Evolutionary conservation across 2,797 vertebrate genomes (phyloP).

Genomic region (Cheirogaleus major): DNA sequence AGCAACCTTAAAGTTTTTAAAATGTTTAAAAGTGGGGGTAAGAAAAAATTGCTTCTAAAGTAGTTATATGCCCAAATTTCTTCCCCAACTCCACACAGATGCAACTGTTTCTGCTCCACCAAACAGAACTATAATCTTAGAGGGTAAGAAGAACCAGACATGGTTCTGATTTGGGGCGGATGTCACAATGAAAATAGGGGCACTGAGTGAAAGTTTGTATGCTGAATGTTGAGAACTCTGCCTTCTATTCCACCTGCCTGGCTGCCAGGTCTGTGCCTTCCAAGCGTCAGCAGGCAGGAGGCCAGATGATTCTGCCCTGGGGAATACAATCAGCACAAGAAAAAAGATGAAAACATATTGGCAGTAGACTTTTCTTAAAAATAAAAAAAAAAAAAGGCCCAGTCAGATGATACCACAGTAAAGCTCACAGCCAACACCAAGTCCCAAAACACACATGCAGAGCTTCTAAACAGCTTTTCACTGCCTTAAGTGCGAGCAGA

Average conservation of each 20-base stretch:
- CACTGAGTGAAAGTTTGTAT: neutral
- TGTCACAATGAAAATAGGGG: neutral
- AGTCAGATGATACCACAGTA: neutral
- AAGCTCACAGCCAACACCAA: neutral
- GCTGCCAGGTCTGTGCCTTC: neutral
- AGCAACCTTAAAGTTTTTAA: neutral
- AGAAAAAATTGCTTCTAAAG: neutral
- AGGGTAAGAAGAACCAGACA: neutral
- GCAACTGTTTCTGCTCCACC: neutral
- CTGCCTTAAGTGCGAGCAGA: neutral
- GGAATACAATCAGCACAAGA: neutral
- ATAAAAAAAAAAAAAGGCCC: neutral
- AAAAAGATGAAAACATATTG: neutral
- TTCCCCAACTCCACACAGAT: neutral
- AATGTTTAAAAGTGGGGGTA: neutral
- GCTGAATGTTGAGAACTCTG: neutral
- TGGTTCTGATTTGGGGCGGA: rapidly evolving
- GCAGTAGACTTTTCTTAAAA: neutral
- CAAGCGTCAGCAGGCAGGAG: neutral
- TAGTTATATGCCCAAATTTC: neutral
- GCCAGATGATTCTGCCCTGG: neutral
- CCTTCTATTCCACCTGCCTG: neutral
- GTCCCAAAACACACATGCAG: neutral
- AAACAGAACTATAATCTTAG: neutral
- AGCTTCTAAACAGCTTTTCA: neutral